phyloP scores from a whole-genome alignment of 2,888 invertebrate genomes.

The Notocelia uddmanniana region DNA sequence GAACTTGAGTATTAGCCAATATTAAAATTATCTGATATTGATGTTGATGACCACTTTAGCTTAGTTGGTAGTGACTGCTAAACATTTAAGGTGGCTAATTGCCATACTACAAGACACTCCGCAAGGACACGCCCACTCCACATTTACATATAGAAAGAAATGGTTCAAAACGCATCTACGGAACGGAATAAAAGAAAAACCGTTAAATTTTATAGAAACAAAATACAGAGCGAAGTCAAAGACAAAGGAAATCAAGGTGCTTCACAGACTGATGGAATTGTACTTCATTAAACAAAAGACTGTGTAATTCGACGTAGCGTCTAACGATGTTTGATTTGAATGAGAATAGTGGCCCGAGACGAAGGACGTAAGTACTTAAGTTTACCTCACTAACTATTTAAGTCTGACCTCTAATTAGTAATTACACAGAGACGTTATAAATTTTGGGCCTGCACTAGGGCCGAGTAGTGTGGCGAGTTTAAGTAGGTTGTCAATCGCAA shows the following conservation, averaged over 20 bases:
- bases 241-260: slow-evolving; percentile 41
- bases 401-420: background rate
- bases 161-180: background rate
- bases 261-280: slow-evolving; percentile 28
- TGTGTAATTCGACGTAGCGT: slow-evolving; percentile 19
- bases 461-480: background rate
- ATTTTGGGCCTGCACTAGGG: background rate
- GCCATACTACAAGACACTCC: no score
- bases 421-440: background rate
- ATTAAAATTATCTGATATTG: no score
- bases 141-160: no score
- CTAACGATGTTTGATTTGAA: slow-evolving; percentile 43
- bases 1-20: background rate
- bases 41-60: no score
- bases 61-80: no score
- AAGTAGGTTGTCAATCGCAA: background rate
- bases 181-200: slow-evolving; percentile 28
- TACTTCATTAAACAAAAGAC: slow-evolving; percentile 39
- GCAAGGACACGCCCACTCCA: no score
- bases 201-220: slow-evolving; percentile 18
- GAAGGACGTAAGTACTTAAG: background rate
- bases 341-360: background rate
- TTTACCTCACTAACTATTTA: background rate
- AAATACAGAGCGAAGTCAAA: slow-evolving; percentile 31
- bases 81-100: no score